Evolutionary conservation across 2,888 invertebrate genomes (phyloP).

Genomic region (Morpho deidamia): DNA sequence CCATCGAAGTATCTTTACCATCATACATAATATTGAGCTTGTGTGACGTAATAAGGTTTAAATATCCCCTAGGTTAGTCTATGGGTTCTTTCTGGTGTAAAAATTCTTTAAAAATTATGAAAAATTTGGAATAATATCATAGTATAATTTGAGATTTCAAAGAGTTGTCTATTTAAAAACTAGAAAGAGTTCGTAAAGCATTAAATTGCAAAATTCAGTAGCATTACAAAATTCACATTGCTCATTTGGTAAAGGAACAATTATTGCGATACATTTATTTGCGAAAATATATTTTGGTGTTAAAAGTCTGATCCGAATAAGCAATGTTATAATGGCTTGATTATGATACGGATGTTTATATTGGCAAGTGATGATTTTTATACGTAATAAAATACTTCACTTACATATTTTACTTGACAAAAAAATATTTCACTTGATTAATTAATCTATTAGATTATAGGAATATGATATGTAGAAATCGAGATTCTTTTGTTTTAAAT

Average conservation of each 20-base stretch:
- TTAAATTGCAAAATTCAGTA: constrained; percentile 6
- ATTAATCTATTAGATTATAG: too few relatives aligned
- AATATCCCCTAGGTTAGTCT: background rate
- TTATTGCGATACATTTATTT: constrained; percentile 8
- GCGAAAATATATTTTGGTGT: too few relatives aligned
- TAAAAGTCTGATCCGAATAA: constrained; percentile 38
- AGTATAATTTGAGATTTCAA: too few relatives aligned
- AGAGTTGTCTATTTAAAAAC: background rate
- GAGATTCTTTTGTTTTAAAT: too few relatives aligned
- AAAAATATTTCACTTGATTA: too few relatives aligned
- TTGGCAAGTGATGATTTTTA: constrained; percentile 4
- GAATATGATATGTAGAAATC: too few relatives aligned
- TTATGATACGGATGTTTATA: constrained; percentile 9
- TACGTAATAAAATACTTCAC: too few relatives aligned
- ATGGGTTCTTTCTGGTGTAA: background rate
- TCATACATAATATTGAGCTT: too few relatives aligned
- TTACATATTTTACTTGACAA: too few relatives aligned
- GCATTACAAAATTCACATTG: constrained; percentile 15
- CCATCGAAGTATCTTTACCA: too few relatives aligned
- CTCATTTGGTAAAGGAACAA: constrained; percentile 22
- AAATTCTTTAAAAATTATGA: too few relatives aligned
- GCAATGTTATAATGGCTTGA: constrained; percentile 24
- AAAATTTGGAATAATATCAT: too few relatives aligned
- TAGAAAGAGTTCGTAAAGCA: background rate
- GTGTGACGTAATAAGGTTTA: background rate